These are phyloP conservation scores for Drosophila sulfurigaster DNA, from an alignment of 1,140 invertebrate genomes.

Conservation along the genomic window DNA sequence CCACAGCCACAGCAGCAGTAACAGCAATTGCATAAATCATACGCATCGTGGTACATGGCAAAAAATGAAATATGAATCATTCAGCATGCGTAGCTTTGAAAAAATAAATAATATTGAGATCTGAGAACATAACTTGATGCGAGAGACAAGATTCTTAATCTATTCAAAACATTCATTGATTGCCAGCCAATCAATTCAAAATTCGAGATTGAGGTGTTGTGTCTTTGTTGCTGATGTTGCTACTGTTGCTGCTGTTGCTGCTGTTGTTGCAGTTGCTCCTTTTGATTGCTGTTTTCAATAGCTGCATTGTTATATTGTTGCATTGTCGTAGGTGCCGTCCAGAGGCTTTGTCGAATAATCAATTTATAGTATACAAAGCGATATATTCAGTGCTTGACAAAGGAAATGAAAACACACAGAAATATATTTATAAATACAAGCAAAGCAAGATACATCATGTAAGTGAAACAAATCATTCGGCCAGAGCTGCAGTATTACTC, in stretches of 20 bases:
- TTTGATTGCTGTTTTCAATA: conserved; percentile 8
- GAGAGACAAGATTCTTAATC: not conserved
- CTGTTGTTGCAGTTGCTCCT: not conserved
- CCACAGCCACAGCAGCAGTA: conserved; percentile 37
- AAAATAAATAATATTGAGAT: conserved; percentile 16
- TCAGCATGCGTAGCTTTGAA: not conserved
- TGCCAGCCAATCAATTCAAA: conserved; percentile 6
- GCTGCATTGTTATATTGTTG: conserved; percentile 37
- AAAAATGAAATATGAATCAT: conserved; percentile 25
- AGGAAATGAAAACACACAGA: conserved; percentile 23
- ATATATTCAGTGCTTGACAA: conserved; percentile 34
- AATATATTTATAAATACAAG: conserved; percentile 23
- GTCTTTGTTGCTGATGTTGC: not conserved
- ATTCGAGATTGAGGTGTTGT: conserved; percentile 4
- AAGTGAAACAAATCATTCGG: conserved; percentile 13
- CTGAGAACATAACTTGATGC: conserved; percentile 3
- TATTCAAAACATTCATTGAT: not conserved
- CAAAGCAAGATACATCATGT: not conserved
- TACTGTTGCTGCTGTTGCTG: not conserved
- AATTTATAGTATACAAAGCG: conserved; percentile 65
- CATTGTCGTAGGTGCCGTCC: conserved; percentile 83
- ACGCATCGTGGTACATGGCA: conserved; percentile 55
- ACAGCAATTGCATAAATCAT: conserved; percentile 70
- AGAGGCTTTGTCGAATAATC: conserved; percentile 78
- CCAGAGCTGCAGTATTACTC: conserved; percentile 12